These are phyloP conservation scores for Charaxes varanes DNA, from an alignment of 1,140 invertebrate genomes.

Conservation along the genomic window DNA sequence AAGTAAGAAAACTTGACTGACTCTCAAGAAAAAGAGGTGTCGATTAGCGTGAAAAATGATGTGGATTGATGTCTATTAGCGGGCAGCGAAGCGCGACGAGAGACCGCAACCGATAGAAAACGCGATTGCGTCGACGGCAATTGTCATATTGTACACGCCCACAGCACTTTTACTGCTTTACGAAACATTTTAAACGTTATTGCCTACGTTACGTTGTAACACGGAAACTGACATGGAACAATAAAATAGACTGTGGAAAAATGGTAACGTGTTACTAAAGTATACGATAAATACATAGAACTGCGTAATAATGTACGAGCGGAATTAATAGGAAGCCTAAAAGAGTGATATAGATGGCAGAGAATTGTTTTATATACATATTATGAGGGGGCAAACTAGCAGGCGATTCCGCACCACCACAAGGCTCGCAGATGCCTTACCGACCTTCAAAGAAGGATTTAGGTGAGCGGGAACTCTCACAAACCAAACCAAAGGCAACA, in stretches of 20 bases:
- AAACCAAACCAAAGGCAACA: too few relatives aligned
- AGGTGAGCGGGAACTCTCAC: too few relatives aligned
- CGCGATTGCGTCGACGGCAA: constrained; percentile 57
- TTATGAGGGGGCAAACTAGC: too few relatives aligned
- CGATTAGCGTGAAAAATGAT: constrained; percentile 14
- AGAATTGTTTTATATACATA: not conserved
- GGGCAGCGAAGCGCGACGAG: constrained; percentile 54
- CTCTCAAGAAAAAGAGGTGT: not conserved
- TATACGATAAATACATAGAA: not conserved
- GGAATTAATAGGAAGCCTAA: too few relatives aligned
- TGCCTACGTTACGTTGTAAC: constrained; percentile 52
- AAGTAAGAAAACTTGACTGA: not conserved
- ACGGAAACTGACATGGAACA: constrained; percentile 36
- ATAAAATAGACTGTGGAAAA: constrained; percentile 19
- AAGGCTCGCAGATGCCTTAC: too few relatives aligned
- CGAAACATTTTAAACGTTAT: constrained; percentile 57
- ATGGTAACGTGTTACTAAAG: not conserved
- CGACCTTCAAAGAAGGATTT: too few relatives aligned
- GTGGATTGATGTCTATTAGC: constrained; percentile 17
- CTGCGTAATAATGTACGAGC: too few relatives aligned
- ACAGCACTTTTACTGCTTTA: constrained; percentile 66
- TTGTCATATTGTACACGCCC: constrained; percentile 64
- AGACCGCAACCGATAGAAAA: constrained; percentile 69
- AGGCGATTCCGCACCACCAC: too few relatives aligned
- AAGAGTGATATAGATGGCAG: not conserved